Evolutionary conservation across 1,140 invertebrate species (phyloP).

Genomic region (Potamilus streckersoni): DNA sequence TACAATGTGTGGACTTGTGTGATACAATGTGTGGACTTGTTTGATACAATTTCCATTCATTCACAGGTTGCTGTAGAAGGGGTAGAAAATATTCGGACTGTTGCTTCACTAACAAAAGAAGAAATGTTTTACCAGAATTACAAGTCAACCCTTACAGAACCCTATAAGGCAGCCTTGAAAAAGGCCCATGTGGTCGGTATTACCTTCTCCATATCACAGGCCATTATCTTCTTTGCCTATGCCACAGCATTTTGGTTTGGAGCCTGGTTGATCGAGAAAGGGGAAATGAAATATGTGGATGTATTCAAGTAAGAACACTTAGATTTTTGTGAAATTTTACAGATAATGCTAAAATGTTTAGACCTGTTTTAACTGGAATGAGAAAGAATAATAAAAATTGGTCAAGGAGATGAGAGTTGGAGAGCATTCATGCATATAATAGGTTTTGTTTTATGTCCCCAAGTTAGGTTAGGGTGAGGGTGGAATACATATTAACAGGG

Average conservation of each 20-base stretch:
- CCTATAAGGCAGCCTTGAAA: constrained; percentile 63
- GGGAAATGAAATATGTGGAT: constrained; percentile 76
- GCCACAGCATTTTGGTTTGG: constrained; percentile 84
- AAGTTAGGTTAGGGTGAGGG: no score
- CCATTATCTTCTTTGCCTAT: constrained; percentile 83
- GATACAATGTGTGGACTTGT: no score
- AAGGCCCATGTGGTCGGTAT: constrained; percentile 76
- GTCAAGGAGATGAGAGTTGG: no score
- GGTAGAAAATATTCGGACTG: constrained; percentile 72
- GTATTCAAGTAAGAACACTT: constrained; percentile 79
- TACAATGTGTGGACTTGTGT: no score
- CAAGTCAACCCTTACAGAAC: constrained; percentile 13
- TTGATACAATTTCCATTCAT: constrained; percentile 4
- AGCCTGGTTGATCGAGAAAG: constrained; percentile 76
- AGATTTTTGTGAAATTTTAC: neutral
- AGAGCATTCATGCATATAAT: no score
- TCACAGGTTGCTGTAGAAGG: constrained; percentile 68
- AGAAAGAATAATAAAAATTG: no score
- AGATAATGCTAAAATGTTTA: no score
- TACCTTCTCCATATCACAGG: constrained; percentile 82
- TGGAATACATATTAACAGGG: no score
- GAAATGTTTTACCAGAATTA: constrained; percentile 60
- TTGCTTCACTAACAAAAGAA: constrained; percentile 69
- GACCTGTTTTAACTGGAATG: no score
- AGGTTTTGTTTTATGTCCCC: no score